Base-by-base conservation (phyloP, 2,113 vertebrate species). In the Aplodontia rufa region DNA sequence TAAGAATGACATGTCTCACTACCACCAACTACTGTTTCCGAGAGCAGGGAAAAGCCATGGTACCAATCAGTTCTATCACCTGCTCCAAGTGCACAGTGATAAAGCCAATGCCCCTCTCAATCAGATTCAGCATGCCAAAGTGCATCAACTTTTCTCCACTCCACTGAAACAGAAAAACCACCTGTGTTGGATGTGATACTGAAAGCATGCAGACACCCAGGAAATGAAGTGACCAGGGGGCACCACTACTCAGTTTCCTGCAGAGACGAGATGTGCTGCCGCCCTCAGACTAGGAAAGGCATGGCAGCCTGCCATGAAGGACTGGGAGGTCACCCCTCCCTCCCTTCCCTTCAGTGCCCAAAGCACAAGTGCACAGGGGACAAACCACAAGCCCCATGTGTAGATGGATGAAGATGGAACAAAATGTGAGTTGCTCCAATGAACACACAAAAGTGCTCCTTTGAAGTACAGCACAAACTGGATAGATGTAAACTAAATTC, bases 141-240 rank as follows among this genome's bases (percentile, higher is more conserved):
- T 47, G 37, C 2, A 3, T 42, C 45, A 58, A 32, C 51, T 68
- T 75, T 42, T 69, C 11, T 66, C 37, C 32, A 53, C 92, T 75
- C 92, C 81, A 93, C 79, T 40, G 55, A 69, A 62, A 96, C 79
- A 58, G 92, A 97, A 69, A n/a, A 74, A 24, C 19, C 17, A 90
- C 81, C 51, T 60, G 45, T 80, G 72, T 74, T 81, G 69, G 93
- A 91, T 92, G 93, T 90, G 24, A 37, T 32, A 85, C 0, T 69
- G 51, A 90, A 80, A 85, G 85, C 93, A 69, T 80, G 45, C 62
- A 66, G 66, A 40, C 30, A n/a, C 60, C 24, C 3, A 22, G 17
- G 45, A 11, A 89, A 24, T 24, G 81, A 95, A 47, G 58, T 12
- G 64, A 64, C 47, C 16, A 62, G 40, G 49, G 28, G 28, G 13